Evolutionary conservation across 2,113 vertebrate genomes (phyloP).

Genomic region (Hystrix cristata): DNA sequence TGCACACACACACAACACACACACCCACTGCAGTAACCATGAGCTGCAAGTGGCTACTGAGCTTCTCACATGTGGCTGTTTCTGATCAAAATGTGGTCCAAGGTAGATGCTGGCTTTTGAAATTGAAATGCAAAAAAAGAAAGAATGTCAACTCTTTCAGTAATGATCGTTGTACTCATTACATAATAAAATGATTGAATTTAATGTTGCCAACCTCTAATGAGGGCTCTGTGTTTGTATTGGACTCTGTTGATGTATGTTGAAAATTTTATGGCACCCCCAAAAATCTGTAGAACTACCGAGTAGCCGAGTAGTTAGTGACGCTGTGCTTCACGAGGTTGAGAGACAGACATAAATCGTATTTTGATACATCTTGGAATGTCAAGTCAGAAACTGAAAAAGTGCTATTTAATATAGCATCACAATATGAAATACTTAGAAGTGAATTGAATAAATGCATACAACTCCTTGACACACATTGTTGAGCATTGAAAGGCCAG

Average conservation of each 20-base stretch:
- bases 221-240: neutral
- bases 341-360: neutral
- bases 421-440: neutral
- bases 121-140: neutral
- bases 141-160: neutral
- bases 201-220: neutral
- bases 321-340: neutral
- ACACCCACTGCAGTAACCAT: fast-evolving
- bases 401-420: neutral
- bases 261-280: neutral
- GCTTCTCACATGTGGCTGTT: neutral
- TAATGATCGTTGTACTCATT: neutral
- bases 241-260: neutral
- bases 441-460: neutral
- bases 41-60: fast-evolving
- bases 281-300: neutral
- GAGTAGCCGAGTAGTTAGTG: neutral
- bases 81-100: neutral
- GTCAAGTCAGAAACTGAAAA: neutral
- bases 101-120: neutral
- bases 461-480: neutral
- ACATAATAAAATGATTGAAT: neutral
- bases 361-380: neutral
- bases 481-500: neutral
- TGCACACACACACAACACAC: too few species aligned